phyloP scores from a whole-genome alignment of 2,113 vertebrate genomes.

The Hippocampus mohnikei region DNA sequence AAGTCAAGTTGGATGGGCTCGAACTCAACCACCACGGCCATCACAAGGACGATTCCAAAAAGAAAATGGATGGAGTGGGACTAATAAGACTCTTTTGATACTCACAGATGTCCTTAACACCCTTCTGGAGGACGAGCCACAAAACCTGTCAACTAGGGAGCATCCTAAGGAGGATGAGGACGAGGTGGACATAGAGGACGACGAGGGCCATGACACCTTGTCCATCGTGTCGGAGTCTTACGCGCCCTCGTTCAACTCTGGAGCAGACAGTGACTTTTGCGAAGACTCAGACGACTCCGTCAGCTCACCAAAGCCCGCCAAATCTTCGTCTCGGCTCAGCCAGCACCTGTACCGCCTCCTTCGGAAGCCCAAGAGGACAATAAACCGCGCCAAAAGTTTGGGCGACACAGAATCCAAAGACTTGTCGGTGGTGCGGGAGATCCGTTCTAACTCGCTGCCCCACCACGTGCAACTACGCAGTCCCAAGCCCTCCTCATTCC shows the following conservation, averaged over 20 bases:
- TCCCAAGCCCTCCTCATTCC: constrained; percentile 21
- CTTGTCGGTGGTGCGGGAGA: constrained; percentile 66
- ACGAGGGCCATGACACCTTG: constrained; percentile 61
- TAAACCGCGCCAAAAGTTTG: constrained; percentile 83
- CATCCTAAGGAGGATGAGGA: constrained; percentile 68
- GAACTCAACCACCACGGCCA: too few relatives aligned
- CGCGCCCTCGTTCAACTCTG: constrained; percentile 79
- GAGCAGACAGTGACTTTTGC: constrained; percentile 84
- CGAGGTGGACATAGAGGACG: constrained; percentile 61
- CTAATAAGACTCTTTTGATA: constrained; percentile 12
- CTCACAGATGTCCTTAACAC: constrained; percentile 82
- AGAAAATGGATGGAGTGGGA: not conserved
- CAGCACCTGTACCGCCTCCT: constrained; percentile 82
- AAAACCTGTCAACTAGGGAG: constrained; percentile 45
- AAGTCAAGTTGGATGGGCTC: too few relatives aligned
- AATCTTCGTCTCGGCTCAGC: constrained; percentile 68
- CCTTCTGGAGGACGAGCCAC: constrained; percentile 81
- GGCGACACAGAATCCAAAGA: constrained; percentile 70
- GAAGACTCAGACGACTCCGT: constrained; percentile 84
- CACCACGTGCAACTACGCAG: constrained; percentile 72
- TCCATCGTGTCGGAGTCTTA: constrained; percentile 73
- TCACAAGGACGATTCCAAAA: too few relatives aligned
- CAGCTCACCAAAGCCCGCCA: constrained; percentile 34
- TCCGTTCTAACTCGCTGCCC: constrained; percentile 85
- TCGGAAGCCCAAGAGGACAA: constrained; percentile 77